These are phyloP conservation scores for Archilochus colubris DNA, from an alignment of 2,113 vertebrate species.

Conservation along the genomic window DNA sequence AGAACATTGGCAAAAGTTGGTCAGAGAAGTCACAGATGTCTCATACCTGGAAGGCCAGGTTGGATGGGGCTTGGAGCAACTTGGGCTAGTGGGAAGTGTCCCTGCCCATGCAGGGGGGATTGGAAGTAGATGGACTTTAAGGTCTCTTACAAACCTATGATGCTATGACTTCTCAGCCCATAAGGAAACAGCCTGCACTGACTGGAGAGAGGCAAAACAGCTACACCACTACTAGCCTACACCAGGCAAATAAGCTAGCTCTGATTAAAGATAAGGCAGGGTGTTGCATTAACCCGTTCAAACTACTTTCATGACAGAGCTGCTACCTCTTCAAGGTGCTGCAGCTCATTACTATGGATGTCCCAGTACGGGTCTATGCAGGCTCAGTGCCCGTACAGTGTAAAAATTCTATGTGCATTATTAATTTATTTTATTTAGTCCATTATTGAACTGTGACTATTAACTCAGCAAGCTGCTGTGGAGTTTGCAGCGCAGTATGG, in stretches of 20 bases:
- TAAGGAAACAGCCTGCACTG: background rate
- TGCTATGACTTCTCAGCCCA: background rate
- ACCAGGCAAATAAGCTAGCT: background rate
- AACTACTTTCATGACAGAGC: fast-evolving
- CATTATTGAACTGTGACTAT: background rate
- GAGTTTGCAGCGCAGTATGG: background rate
- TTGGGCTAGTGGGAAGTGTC: no score
- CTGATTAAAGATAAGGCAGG: background rate
- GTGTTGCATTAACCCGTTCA: background rate
- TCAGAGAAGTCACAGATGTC: no score
- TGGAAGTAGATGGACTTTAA: no score
- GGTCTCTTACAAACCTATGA: no score
- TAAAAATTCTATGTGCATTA: background rate
- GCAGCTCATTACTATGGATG: background rate
- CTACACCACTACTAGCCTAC: background rate
- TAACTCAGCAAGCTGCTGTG: background rate
- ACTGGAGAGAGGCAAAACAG: background rate
- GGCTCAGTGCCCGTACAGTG: background rate
- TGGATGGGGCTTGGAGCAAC: no score
- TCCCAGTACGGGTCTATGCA: background rate
- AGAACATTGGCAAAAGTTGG: no score
- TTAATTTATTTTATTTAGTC: background rate
- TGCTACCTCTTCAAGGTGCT: background rate
- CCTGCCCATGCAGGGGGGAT: no score
- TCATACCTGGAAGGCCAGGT: no score